Conservation (phyloP, 2,797 vertebrate genomes). For the Myiotriccus ornatus region DNA sequence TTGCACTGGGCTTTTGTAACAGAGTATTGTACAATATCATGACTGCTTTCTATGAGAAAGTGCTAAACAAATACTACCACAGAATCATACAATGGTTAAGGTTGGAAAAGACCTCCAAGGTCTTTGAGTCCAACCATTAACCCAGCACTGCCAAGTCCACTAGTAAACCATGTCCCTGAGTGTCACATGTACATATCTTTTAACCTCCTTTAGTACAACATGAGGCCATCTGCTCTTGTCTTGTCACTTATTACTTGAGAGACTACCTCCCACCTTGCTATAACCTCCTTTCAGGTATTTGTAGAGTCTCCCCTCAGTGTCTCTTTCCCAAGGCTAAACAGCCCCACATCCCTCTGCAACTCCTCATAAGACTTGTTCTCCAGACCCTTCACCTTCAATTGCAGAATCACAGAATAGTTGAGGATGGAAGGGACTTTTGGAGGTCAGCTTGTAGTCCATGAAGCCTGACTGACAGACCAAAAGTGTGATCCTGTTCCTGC, state of each 20-base stretch:
- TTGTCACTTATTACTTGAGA: background rate
- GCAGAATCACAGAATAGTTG: background rate
- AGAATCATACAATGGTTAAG: background rate
- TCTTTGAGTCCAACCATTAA: background rate
- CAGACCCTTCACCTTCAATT: background rate
- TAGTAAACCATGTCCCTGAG: background rate
- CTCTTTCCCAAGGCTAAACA: background rate
- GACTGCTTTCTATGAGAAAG: background rate
- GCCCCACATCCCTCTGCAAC: background rate
- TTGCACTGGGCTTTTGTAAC: background rate
- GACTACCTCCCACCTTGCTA: background rate
- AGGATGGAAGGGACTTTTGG: background rate
- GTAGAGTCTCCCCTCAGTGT: background rate
- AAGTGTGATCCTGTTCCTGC: background rate
- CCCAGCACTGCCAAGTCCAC: background rate
- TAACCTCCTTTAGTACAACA: background rate
- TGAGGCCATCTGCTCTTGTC: accelerated
- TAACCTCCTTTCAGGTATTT: background rate
- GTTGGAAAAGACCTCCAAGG: background rate
- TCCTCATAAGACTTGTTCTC: background rate
- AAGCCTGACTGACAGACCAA: background rate
- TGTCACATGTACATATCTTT: background rate
- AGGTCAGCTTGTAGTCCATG: background rate
- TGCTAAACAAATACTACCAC: background rate
- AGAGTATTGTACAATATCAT: background rate